A percentile compares a stretch with the other conserved stretches of the same genome.
phyloP scores from a whole-genome alignment of 2,888 invertebrate genomes.

The Venusia cambrica region DNA sequence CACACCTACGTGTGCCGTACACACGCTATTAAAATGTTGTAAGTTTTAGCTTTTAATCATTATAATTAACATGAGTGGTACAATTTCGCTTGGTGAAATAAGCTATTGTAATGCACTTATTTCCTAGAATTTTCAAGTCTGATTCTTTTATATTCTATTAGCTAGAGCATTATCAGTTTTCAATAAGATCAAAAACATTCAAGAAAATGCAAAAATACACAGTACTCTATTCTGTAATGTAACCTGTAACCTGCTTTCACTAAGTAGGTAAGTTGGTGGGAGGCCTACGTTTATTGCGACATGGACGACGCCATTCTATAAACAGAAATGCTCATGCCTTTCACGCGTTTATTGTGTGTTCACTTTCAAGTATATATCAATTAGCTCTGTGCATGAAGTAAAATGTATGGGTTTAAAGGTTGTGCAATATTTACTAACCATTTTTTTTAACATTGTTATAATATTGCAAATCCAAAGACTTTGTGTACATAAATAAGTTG shows the following conservation, averaged over 20 bases:
- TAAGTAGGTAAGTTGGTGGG: conserved; percentile 21
- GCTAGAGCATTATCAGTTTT: no score
- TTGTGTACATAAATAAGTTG: no score
- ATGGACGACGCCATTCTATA: conserved; percentile 9
- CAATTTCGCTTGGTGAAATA: no score
- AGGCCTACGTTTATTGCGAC: conserved; percentile 27
- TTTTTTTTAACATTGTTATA: no score
- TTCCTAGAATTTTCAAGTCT: no score
- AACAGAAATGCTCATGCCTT: conserved; percentile 21
- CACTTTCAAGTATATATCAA: conserved; percentile 19
- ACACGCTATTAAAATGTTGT: conserved; percentile 84
- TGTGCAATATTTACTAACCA: conserved; percentile 6
- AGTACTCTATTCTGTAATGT: neutral
- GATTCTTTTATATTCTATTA: no score
- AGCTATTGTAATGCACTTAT: no score
- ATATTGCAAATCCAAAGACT: no score
- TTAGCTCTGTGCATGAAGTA: conserved; percentile 8
- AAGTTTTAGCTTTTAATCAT: conserved; percentile 75
- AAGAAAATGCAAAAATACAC: conserved; percentile 1
- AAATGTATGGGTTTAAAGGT: conserved; percentile 3
- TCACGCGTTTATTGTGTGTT: conserved; percentile 23
- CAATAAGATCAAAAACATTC: neutral
- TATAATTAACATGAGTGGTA: no score
- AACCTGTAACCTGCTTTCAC: conserved; percentile 22
- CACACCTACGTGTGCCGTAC: conserved; percentile 88